A percentile compares a stretch with the other conserved stretches of the same genome.
Conservation (phyloP, 1,140 invertebrate species). For the Anadara kagoshimensis region DNA sequence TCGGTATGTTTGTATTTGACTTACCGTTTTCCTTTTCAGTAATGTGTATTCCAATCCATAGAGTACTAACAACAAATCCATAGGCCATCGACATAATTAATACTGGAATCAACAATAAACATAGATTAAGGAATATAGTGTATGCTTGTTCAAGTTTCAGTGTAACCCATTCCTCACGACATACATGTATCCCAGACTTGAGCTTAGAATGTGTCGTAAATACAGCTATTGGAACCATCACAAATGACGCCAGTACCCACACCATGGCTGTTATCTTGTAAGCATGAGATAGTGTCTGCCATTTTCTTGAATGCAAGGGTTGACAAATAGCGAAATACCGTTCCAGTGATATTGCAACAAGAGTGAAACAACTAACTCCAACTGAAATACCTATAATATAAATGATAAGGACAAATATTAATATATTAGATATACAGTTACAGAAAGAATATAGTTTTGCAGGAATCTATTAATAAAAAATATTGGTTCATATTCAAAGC, state of each 20-base stretch:
- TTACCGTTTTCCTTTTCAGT: conserved; percentile 71
- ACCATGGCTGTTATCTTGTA: conserved; percentile 80
- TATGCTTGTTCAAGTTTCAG: conserved; percentile 79
- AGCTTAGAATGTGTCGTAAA: conserved; percentile 41
- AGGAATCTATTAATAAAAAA: too few relatives aligned
- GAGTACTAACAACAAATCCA: conserved; percentile 76
- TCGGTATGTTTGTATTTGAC: background rate
- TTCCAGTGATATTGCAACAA: conserved; percentile 92
- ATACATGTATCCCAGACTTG: conserved; percentile 30
- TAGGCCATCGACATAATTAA: conserved; percentile 81
- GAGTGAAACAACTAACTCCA: conserved; percentile 90
- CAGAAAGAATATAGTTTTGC: too few relatives aligned
- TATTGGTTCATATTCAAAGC: too few relatives aligned
- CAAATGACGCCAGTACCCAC: conserved; percentile 56
- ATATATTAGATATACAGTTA: too few relatives aligned
- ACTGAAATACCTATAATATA: conserved; percentile 91
- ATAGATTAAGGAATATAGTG: conserved; percentile 84
- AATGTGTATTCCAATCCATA: conserved; percentile 73
- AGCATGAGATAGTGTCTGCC: conserved; percentile 93
- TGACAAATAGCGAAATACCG: conserved; percentile 93
- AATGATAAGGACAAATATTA: too few relatives aligned
- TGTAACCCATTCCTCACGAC: conserved; percentile 62
- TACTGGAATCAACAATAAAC: conserved; percentile 83
- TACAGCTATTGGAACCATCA: conserved; percentile 81
- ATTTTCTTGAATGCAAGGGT: conserved; percentile 80